Evolutionary conservation across 2,797 vertebrate species (phyloP), one percentile per base, ranked within the genome.

Genomic region (Oryzias dopingdopingensis): DNA sequence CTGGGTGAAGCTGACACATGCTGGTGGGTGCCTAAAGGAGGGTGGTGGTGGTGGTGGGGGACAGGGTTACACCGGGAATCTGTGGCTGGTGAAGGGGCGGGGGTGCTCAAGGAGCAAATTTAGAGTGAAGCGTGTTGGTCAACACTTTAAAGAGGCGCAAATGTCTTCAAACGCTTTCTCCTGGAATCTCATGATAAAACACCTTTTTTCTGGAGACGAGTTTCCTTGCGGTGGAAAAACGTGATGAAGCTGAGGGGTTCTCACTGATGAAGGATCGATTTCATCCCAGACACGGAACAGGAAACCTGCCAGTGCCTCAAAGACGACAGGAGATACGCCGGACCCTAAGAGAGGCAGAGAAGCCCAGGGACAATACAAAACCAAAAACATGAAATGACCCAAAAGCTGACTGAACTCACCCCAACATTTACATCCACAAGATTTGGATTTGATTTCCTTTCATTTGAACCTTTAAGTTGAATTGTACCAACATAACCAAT

Each of bases 271-370:
- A 49, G 42, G 32, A 12, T 37, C 32, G 10, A 37, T 37, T 61
- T 10, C 0, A 51, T 59, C 64, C 49, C 45, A 42, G 53, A 52
- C 24, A 5, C 49, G 60, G 67, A 68, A 24, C 70, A 10, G 59
- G 69, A 78, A 76, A 75, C 68, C 70, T 0, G 18, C 67, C 62
- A 80, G 81, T 84, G 84, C 81, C 86, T 72, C 56, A 1, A 29
- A 72, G 78, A 77, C 79, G 66, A 71, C 37, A 23, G 26, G 4
- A 40, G 84, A 81, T 0, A 85, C 66, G 49, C 68, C 79, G 80
- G 65, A 70, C 60, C n/a, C 49, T 14, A 42, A 63, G 26, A 2
- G 15, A 5, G 15, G 49, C n/a, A 48, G 4, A 49, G 12, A 65
- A 7, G n/a, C 51, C 48, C 57, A 43, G 44, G 52, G 45, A 42